These are phyloP conservation scores for Yoshiicerus persimilis DNA, from an alignment of 1,140 invertebrate species.

Conservation along the genomic window DNA sequence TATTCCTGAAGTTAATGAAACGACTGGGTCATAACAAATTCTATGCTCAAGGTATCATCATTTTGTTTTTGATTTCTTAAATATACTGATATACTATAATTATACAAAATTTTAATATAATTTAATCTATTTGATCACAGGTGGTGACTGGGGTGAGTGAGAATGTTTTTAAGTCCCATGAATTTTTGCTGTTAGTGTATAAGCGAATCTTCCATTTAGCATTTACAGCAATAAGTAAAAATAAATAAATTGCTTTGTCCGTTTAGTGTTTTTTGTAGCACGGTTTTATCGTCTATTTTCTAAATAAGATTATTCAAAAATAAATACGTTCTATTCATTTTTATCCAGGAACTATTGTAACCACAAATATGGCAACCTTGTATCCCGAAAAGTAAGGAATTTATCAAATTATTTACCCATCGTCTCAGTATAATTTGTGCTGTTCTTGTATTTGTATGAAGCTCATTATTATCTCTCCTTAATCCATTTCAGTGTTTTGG, in stretches of 20 bases:
- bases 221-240: constrained; percentile 39
- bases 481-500: constrained; percentile 51
- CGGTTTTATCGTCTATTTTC: no score
- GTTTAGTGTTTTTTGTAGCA: no score
- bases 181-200: neutral
- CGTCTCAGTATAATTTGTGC: neutral
- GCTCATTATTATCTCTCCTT: neutral
- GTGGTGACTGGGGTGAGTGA: constrained; percentile 55
- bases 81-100: neutral
- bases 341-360: constrained; percentile 56
- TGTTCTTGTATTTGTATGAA: no score
- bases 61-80: no score
- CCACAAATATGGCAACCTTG: constrained; percentile 52
- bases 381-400: constrained; percentile 53
- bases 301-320: neutral
- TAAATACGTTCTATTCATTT: neutral
- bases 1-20: constrained; percentile 60
- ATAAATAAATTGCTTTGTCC: no score
- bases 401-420: neutral
- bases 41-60: constrained; percentile 55
- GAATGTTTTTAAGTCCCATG: neutral
- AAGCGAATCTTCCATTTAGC: constrained; percentile 52
- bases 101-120: neutral
- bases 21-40: constrained; percentile 56
- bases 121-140: neutral